Evolutionary conservation across 2,888 invertebrate species (phyloP).

Genomic region (Hyposoter didymator): DNA sequence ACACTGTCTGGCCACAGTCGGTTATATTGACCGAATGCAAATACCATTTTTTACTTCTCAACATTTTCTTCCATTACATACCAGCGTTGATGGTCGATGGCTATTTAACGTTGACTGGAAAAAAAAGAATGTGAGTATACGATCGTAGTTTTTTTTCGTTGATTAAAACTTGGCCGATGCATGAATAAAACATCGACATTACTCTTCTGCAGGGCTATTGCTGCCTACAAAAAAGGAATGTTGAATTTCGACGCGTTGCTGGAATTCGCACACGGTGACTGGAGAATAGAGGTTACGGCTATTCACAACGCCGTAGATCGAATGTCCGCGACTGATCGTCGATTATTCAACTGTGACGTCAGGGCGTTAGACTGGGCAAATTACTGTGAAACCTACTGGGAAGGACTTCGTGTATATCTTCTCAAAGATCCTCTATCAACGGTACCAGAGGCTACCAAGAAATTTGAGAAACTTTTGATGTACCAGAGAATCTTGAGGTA

Average conservation of each 20-base stretch:
- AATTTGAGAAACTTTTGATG: conserved; percentile 50
- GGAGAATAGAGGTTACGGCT: conserved; percentile 68
- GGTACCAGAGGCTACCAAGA: conserved; percentile 53
- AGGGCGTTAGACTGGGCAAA: conserved; percentile 73
- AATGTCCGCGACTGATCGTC: conserved; percentile 71
- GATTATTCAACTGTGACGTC: conserved; percentile 75
- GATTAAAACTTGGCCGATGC: background rate
- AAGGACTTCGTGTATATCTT: conserved; percentile 67
- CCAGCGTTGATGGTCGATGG: conserved; percentile 74
- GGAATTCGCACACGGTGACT: conserved; percentile 61
- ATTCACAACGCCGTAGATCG: conserved; percentile 70
- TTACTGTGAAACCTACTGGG: conserved; percentile 63
- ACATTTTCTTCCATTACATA: conserved; percentile 73
- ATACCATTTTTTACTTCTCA: conserved; percentile 62
- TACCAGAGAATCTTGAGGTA: conserved; percentile 54
- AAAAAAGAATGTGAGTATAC: conserved; percentile 74
- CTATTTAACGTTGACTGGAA: conserved; percentile 66
- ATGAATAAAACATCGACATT: background rate
- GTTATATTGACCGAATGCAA: conserved; percentile 34
- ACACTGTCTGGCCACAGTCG: conserved; percentile 69
- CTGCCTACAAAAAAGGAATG: conserved; percentile 39
- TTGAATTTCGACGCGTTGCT: background rate
- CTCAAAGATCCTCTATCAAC: conserved; percentile 72
- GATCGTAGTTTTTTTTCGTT: background rate
- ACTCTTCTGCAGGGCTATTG: conserved; percentile 37